These are phyloP conservation scores for Elgaria multicarinata DNA, from an alignment of 2,113 vertebrate species.

Conservation along the genomic window DNA sequence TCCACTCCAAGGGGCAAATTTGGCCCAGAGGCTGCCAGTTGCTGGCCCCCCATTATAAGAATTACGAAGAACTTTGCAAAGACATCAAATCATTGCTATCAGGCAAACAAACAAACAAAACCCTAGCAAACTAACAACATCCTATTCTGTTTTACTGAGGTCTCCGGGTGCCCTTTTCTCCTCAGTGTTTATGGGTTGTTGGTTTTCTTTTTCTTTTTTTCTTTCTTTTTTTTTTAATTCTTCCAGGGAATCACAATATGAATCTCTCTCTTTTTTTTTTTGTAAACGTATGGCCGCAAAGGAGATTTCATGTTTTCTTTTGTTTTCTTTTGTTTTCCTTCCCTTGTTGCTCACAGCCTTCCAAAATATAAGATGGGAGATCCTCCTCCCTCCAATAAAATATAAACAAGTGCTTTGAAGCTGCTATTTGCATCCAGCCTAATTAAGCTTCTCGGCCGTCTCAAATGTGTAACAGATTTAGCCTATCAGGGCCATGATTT, in stretches of 20 bases:
- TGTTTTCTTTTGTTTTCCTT: slow-evolving; percentile 3
- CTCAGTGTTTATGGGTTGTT: neutral
- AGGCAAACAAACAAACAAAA: neutral
- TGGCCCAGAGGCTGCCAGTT: neutral
- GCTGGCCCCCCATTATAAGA: neutral
- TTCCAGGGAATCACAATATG: neutral
- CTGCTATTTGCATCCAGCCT: neutral
- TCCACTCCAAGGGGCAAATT: neutral
- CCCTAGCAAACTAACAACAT: neutral
- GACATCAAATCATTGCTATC: neutral
- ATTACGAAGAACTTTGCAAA: neutral
- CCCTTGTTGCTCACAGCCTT: neutral
- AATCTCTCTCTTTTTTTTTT: neutral
- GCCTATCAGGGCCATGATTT: neutral
- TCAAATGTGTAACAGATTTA: neutral
- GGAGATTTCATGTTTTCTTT: neutral
- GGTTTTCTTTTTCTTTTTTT: neutral
- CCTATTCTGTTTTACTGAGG: neutral
- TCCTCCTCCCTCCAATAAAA: neutral
- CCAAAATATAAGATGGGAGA: slow-evolving; percentile 33
- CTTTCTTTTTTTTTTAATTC: neutral
- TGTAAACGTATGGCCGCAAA: neutral
- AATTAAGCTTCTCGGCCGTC: neutral
- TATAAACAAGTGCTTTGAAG: slow-evolving; percentile 5
- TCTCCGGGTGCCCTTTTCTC: neutral